A percentile compares a stretch with the other conserved stretches of the same genome.
phyloP scores from a whole-genome alignment of 2,888 invertebrate species.

The Dasypolia templi region DNA sequence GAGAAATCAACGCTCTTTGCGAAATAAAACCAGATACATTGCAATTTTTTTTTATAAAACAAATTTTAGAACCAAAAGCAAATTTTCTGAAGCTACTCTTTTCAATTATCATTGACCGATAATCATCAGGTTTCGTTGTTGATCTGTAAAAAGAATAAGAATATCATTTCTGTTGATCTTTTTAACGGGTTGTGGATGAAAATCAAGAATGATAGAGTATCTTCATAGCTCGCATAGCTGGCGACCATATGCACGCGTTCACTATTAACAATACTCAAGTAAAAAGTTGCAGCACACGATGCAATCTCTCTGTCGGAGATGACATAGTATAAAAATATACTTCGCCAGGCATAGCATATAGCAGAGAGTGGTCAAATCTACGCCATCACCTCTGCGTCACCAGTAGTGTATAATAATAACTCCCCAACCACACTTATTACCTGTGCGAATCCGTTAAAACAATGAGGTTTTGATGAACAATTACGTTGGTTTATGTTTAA shows the following conservation, averaged over 20 bases:
- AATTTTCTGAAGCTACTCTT: not conserved
- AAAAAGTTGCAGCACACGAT: not conserved
- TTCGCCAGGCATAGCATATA: too few relatives aligned
- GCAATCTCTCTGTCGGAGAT: too few relatives aligned
- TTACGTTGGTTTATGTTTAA: too few relatives aligned
- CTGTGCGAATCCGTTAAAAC: too few relatives aligned
- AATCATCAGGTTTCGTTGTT: slow-evolving; percentile 34
- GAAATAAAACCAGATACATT: slow-evolving; percentile 37
- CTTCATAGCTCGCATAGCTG: not conserved
- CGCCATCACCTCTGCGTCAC: too few relatives aligned
- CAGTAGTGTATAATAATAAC: too few relatives aligned
- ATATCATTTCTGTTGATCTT: not conserved
- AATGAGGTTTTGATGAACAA: too few relatives aligned
- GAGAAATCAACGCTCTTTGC: not conserved
- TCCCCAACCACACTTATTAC: too few relatives aligned
- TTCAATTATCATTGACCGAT: slow-evolving; percentile 25
- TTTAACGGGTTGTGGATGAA: not conserved
- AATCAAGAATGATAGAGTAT: not conserved
- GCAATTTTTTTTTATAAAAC: not conserved
- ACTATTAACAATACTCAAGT: too few relatives aligned
- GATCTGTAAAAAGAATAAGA: slow-evolving; percentile 45
- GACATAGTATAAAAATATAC: too few relatives aligned
- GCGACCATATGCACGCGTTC: not conserved
- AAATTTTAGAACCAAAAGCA: slow-evolving; percentile 1
- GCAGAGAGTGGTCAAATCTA: too few relatives aligned